Evolutionary conservation across 2,888 invertebrate genomes (phyloP).

Genomic region (Epsilonema sp.): DNA sequence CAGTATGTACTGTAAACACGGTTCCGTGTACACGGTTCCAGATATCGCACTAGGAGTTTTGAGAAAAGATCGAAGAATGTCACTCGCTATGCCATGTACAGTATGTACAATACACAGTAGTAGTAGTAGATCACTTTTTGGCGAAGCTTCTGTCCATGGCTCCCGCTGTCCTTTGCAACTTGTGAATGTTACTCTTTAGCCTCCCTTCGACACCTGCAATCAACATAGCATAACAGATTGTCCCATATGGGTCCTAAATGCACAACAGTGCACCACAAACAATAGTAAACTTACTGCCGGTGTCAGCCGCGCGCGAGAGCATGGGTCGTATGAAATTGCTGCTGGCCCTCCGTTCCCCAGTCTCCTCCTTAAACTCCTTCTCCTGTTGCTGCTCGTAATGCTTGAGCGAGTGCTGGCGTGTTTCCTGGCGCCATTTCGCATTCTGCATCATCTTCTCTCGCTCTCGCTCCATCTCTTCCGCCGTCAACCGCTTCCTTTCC

Average conservation of each 20-base stretch:
- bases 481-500: no score
- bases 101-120: no score
- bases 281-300: no score
- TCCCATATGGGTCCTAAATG: no score
- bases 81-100: no score
- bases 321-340: slow-evolving; percentile 40
- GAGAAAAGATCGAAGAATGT: no score
- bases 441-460: slow-evolving; percentile 66
- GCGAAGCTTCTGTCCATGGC: slow-evolving; percentile 71
- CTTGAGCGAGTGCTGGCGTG: slow-evolving; percentile 31
- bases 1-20: no score
- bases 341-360: slow-evolving; percentile 23
- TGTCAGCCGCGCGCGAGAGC: slow-evolving; percentile 44
- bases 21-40: no score
- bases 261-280: no score
- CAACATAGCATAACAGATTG: no score
- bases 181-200: slow-evolving; percentile 66
- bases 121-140: slow-evolving; percentile 9
- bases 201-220: slow-evolving; percentile 61
- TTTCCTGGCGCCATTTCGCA: slow-evolving; percentile 40
- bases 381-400: slow-evolving; percentile 29
- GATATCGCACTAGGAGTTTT: no score
- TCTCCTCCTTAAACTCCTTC: slow-evolving; percentile 25
- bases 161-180: slow-evolving; percentile 56
- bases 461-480: slow-evolving; percentile 46